Evolutionary conservation across 2,797 vertebrate species (phyloP), one percentile per base, ranked within the genome.

Genomic region (Centropyge bicolor): DNA sequence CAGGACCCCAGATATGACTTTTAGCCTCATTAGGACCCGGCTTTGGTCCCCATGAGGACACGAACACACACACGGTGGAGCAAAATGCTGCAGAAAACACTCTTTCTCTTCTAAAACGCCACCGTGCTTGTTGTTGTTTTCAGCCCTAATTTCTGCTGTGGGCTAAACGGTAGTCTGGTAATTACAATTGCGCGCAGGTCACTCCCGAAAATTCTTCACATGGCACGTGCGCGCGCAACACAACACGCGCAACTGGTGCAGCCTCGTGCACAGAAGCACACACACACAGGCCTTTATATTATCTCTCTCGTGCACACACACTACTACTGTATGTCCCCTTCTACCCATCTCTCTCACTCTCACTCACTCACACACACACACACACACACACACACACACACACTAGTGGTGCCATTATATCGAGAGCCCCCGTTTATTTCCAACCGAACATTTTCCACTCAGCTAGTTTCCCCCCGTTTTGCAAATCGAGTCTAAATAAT

Each of bases 401-500:
- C 91, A 86, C 81, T 72, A 71, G 82, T 82, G 90, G 94, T 96
- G 96, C 96, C 95, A 97, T 98, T 97, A 97, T 96, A 97, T 97
- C 94, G 96, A 98, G 97, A 97, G 97, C 94, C 96, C 95, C 89
- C 91, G 96, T 95, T 97, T 97, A 98, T 98, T 97, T 97, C 96
- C 96, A 97, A 97, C 96, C 93, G 96, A 96, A 96, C 95, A 97
- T 97, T 97, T 98, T 97, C 97, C 97, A 97, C 97, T 97, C 97
- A 97, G 95, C 96, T 95, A 96, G 91, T 96, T 90, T 95, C 96
- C 96, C 96, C 96, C 88, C 82, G 69, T 90, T 89, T 96, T 90
- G 96, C 96, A 96, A 97, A 97, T 96, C 96, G 96, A 96, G 97
- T 97, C 96, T 98, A 97, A 98, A 98, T 98, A 97, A 98, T 98